Base-by-base conservation (phyloP, 2,888 invertebrate genomes). In the Harpagoxenus sublaevis region DNA sequence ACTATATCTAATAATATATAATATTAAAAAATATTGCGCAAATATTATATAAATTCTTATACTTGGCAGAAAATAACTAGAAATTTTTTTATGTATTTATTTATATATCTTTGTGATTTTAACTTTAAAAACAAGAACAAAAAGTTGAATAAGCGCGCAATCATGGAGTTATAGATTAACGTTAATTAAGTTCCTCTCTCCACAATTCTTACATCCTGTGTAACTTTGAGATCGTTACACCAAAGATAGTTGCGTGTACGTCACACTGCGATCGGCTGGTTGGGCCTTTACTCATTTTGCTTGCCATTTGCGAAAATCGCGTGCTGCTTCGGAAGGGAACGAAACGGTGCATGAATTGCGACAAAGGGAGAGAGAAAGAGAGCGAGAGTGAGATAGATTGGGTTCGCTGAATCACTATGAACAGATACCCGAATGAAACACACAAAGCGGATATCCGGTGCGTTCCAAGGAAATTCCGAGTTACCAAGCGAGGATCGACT, bases 251-350 rank as follows among this genome's bases (percentile, higher is more conserved):
- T 87, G 83, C 83, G 83, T 78, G 85, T 71, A 71, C 48, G 12
- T 48, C 70, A 42, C 87, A 48, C 42, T 23, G 65, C 84, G 83
- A 90, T 89, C 89, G 89, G 87, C 87, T 85, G 87, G 88, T 31
- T 86, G 74, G 83, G 75, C 62, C 75, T 42, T 53, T 28, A 42
- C 28, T 65, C 66, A 66, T 51, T 62, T 51, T 9, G 66, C 51
- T 63, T 42, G 55, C 42, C 9, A 66, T 60, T 70, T 23, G 23
- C 35, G 15, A 57, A 57, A 57, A 60, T 81, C 71, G 60, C 79
- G 71, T 81, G 60, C 35, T 39, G 39, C 71, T 62, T 71, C 48
- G 71, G 70, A 48, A 78, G 45, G 18, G 48, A 70, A 71, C 39
- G 60, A 71, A 79, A 63, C 82, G 42, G 53, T 55, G 51, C 73